Conservation (phyloP, 1,140 invertebrate genomes). For the Eupeodes corollae region DNA sequence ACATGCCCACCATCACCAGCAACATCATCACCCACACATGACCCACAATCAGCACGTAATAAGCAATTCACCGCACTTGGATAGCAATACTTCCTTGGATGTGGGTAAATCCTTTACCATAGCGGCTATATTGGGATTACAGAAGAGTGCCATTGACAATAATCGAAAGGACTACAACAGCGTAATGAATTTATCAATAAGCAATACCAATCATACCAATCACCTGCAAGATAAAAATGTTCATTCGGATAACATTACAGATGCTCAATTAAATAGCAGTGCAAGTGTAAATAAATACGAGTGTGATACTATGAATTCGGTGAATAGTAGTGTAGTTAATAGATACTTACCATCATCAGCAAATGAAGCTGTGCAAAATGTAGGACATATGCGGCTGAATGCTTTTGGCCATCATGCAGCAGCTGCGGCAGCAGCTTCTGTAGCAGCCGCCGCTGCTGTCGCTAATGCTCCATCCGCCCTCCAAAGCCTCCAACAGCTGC, state of each 20-base stretch:
- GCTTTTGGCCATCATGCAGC: slow-evolving; percentile 10
- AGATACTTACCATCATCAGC: slow-evolving; percentile 20
- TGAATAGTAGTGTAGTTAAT: slow-evolving; percentile 7
- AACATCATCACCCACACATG: slow-evolving; percentile 21
- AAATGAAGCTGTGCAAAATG: background rate
- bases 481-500: slow-evolving; percentile 34
- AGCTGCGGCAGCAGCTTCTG: slow-evolving; percentile 16
- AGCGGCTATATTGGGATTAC: slow-evolving; percentile 63
- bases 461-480: slow-evolving; percentile 25
- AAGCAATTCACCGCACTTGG: slow-evolving; percentile 24
- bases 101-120: slow-evolving; percentile 62
- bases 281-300: slow-evolving; percentile 28
- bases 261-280: background rate
- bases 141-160: slow-evolving; percentile 24
- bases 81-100: slow-evolving; percentile 24
- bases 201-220: slow-evolving; percentile 6
- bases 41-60: slow-evolving; percentile 29
- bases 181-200: slow-evolving; percentile 35
- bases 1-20: slow-evolving; percentile 17
- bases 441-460: slow-evolving; percentile 18
- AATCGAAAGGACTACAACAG: slow-evolving; percentile 35
- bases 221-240: background rate
- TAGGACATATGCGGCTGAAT: slow-evolving; percentile 7
- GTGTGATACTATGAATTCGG: slow-evolving; percentile 21
- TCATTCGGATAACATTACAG: background rate